phyloP scores from a whole-genome alignment of 2,888 invertebrate genomes.

The Crepidodera aurea region DNA sequence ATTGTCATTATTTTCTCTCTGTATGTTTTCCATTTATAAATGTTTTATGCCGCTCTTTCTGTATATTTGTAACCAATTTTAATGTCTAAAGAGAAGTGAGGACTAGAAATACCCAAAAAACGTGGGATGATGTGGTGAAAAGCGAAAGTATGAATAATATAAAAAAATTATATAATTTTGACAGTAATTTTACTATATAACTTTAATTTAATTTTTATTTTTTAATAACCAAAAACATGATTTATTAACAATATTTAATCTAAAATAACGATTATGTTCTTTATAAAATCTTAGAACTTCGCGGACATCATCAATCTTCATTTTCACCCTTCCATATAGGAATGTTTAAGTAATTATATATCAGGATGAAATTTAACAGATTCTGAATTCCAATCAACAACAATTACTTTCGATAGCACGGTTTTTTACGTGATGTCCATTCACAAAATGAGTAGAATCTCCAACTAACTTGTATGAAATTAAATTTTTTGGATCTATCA shows the following conservation, averaged over 20 bases:
- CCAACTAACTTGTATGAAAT: slow-evolving; percentile 92
- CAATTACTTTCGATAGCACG: slow-evolving; percentile 86
- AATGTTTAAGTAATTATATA: slow-evolving; percentile 86
- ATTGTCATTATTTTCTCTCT: too few relatives aligned
- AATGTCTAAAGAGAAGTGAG: too few relatives aligned
- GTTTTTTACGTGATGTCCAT: slow-evolving; percentile 95
- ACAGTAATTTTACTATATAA: too few relatives aligned
- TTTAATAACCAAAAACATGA: too few relatives aligned
- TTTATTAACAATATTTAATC: not conserved
- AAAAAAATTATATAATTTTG: too few relatives aligned
- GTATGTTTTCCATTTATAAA: too few relatives aligned
- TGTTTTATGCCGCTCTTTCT: too few relatives aligned
- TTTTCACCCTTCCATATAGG: slow-evolving; percentile 94
- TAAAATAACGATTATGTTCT: slow-evolving; percentile 67
- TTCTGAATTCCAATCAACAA: slow-evolving; percentile 92
- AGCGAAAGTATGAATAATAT: too few relatives aligned
- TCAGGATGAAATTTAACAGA: slow-evolving; percentile 88
- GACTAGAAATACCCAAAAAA: too few relatives aligned
- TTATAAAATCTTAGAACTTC: slow-evolving; percentile 92
- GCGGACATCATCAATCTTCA: slow-evolving; percentile 93
- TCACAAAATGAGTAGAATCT: slow-evolving; percentile 94
- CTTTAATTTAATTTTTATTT: too few relatives aligned
- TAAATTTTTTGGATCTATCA: slow-evolving; percentile 87
- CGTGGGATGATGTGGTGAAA: too few relatives aligned
- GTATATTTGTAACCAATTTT: too few relatives aligned